Percentiles rank a stretch among this genome's conserved stretches.
Evolutionary conservation across 2,797 vertebrate species (phyloP).

Genomic region (Melanogrammus aeglefinus): DNA sequence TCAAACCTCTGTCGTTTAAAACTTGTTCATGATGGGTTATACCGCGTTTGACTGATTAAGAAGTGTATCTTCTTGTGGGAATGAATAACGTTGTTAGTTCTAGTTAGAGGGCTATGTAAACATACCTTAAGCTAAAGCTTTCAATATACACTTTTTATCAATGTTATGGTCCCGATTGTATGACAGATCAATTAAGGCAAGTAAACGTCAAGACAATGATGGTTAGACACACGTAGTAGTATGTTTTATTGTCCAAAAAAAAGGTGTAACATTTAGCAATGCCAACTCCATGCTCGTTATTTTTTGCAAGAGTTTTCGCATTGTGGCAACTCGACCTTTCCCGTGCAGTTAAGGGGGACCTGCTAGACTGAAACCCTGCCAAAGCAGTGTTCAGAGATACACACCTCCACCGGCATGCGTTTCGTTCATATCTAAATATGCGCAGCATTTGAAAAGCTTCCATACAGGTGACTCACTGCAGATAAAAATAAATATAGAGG

Average conservation of each 20-base stretch:
- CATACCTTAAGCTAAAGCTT: background rate
- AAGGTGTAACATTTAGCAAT: slow-evolving; percentile 42
- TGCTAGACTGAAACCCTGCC: background rate
- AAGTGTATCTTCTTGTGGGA: background rate
- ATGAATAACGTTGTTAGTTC: background rate
- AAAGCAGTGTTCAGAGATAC: background rate
- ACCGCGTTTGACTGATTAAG: background rate
- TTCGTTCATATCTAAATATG: background rate
- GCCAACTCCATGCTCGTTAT: background rate
- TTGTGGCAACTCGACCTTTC: background rate
- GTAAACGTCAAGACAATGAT: slow-evolving; percentile 19
- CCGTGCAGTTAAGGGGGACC: background rate
- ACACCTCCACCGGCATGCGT: background rate
- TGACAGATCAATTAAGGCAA: slow-evolving; percentile 1
- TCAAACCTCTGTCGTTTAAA: background rate
- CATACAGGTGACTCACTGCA: slow-evolving; percentile 8
- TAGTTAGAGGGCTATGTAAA: background rate
- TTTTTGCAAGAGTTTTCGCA: slow-evolving; percentile 23
- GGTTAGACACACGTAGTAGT: slow-evolving; percentile 19
- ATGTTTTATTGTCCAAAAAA: slow-evolving; percentile 39
- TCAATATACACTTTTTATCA: background rate
- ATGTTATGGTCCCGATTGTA: background rate
- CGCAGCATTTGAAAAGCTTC: background rate
- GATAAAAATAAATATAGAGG: slow-evolving; percentile 49
- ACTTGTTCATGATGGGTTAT: background rate